A percentile compares a stretch with the other conserved stretches of the same genome.
phyloP scores from a whole-genome alignment of 1,140 invertebrate species.

The Hormaphis cornu region DNA sequence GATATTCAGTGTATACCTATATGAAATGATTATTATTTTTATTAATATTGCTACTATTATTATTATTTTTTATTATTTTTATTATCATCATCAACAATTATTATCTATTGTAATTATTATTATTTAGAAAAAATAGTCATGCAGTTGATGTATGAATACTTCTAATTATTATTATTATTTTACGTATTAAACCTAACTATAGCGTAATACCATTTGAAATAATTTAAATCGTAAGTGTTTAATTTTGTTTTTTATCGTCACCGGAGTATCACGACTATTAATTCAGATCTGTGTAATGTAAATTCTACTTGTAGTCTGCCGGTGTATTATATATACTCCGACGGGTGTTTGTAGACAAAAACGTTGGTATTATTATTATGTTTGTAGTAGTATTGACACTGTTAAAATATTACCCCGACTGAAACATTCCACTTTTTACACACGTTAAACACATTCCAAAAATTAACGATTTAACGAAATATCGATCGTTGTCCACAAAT shows the following conservation, averaged over 20 bases:
- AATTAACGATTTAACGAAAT: background rate
- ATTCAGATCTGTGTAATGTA: slow-evolving; percentile 20
- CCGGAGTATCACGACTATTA: background rate
- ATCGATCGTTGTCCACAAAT: no score
- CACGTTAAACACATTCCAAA: background rate
- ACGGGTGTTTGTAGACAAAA: background rate
- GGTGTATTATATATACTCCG: background rate
- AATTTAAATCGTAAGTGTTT: slow-evolving; percentile 19
- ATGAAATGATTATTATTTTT: background rate
- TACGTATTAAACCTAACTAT: background rate
- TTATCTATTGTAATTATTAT: slow-evolving; percentile 1
- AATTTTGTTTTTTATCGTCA: background rate
- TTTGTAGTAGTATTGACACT: no score
- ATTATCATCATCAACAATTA: background rate
- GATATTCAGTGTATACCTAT: slow-evolving; percentile 11
- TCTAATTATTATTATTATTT: slow-evolving; percentile 11
- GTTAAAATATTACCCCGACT: no score
- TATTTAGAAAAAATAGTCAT: slow-evolving; percentile 10
- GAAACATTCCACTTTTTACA: no score
- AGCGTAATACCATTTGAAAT: slow-evolving; percentile 5
- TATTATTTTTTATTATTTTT: background rate
- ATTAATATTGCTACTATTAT: no score
- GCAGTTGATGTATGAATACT: slow-evolving; percentile 1
- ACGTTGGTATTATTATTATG: slow-evolving; percentile 16
- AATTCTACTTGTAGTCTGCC: background rate